Conservation (phyloP, 2,888 invertebrate species). For the Allygus modestus region DNA sequence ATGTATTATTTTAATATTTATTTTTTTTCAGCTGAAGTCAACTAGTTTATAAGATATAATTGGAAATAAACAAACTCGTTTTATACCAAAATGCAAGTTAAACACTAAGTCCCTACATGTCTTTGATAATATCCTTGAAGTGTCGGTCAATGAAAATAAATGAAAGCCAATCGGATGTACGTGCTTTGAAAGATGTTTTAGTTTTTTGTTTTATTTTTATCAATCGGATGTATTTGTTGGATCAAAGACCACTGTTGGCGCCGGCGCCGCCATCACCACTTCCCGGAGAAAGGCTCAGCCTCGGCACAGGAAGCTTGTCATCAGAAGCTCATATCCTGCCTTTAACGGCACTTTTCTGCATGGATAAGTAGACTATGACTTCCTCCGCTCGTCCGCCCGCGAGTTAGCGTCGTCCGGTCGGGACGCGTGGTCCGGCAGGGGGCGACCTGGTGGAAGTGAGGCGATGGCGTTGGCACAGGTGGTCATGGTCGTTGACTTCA, state of each 20-base stretch:
- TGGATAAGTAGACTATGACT: slow-evolving; percentile 20
- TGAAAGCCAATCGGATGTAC: no score
- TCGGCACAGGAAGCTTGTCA: slow-evolving; percentile 19
- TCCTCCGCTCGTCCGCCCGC: slow-evolving; percentile 1
- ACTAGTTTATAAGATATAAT: no score
- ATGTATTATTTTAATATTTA: no score
- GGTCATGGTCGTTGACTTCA: background rate
- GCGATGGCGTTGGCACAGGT: background rate
- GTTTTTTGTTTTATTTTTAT: no score
- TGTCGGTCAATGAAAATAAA: no score
- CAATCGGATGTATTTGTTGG: background rate
- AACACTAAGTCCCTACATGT: no score
- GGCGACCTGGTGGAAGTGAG: background rate
- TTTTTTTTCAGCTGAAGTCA: no score
- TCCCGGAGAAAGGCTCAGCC: background rate
- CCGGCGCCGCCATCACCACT: background rate
- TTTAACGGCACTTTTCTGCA: slow-evolving; percentile 27
- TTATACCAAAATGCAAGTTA: no score
- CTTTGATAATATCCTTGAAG: no score
- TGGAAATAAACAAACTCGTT: no score
- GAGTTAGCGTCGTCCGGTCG: slow-evolving; percentile 23
- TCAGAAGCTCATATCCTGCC: slow-evolving; percentile 38
- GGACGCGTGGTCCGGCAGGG: slow-evolving; percentile 25
- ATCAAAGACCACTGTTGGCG: background rate
- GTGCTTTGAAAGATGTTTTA: no score